A percentile compares a stretch with the other conserved stretches of the same genome.
These are phyloP conservation scores for Parnassius apollo DNA, from an alignment of 2,888 invertebrate genomes.

Conservation along the genomic window DNA sequence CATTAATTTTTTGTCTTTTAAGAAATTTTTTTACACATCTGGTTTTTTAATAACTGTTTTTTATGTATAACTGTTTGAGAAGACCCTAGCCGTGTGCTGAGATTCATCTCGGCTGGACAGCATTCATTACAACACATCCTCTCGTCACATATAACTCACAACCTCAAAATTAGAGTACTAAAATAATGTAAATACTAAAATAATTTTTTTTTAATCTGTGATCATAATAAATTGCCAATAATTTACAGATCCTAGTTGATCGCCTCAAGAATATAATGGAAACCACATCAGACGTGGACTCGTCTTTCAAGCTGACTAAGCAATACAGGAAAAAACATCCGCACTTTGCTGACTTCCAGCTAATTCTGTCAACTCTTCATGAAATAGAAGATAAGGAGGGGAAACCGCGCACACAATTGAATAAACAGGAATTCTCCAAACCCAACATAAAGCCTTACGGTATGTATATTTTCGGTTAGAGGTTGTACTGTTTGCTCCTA, in stretches of 20 bases:
- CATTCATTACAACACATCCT: too few species aligned
- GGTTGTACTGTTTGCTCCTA: too few species aligned
- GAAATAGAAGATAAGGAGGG: constrained; percentile 45
- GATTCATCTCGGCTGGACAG: too few species aligned
- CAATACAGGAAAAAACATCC: constrained; percentile 52
- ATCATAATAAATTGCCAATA: not conserved
- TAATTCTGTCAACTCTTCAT: constrained; percentile 52
- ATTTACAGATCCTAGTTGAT: constrained; percentile 44
- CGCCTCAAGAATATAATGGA: constrained; percentile 43
- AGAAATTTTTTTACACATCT: too few species aligned
- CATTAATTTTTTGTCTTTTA: too few species aligned
- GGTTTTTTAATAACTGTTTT: too few species aligned
- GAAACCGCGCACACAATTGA: constrained; percentile 39
- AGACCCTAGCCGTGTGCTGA: too few species aligned
- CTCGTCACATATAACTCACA: too few species aligned
- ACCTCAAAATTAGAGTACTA: too few species aligned
- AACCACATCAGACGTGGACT: constrained; percentile 22
- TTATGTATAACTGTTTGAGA: too few species aligned
- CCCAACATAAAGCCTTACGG: constrained; percentile 29
- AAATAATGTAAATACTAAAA: too few species aligned
- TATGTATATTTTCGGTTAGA: constrained; percentile 25
- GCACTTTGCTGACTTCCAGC: constrained; percentile 58
- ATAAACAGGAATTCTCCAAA: constrained; percentile 40
- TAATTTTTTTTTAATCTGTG: too few species aligned
- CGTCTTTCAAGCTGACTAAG: constrained; percentile 40